phyloP scores from a whole-genome alignment of 1,140 invertebrate genomes.

The Centruroides sculpturatus region DNA sequence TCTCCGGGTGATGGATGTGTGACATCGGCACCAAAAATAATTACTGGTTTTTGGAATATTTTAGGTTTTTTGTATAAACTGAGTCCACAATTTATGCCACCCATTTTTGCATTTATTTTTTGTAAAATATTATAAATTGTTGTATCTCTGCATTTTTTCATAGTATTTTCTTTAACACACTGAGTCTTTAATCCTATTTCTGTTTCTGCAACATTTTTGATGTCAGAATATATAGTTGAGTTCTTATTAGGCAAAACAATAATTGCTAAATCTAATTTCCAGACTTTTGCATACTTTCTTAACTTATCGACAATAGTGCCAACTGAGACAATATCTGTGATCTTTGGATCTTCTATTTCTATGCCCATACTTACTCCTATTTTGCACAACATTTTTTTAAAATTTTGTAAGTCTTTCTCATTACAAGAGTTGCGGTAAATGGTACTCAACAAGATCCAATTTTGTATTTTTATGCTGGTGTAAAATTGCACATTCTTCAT shows the following conservation, averaged over 20 bases:
- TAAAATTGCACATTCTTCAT: conserved; percentile 44
- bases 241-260: background rate
- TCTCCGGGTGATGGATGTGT: conserved; percentile 66
- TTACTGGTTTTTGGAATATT: conserved; percentile 32
- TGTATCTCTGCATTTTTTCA: conserved; percentile 23
- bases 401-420: background rate
- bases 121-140: conserved; percentile 54
- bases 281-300: background rate
- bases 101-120: conserved; percentile 72
- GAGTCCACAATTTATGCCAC: conserved; percentile 47
- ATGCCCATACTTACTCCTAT: background rate
- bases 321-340: too few relatives aligned
- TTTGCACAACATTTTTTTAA: background rate
- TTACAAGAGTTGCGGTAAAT: background rate
- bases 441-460: conserved; percentile 16
- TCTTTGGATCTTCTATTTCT: background rate
- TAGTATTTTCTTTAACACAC: conserved; percentile 52
- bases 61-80: conserved; percentile 10
- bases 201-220: conserved; percentile 62
- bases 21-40: conserved; percentile 76
- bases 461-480: conserved; percentile 26
- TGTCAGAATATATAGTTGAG: conserved; percentile 22
- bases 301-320: background rate
- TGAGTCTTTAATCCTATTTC: conserved; percentile 60
- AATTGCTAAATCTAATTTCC: background rate